phyloP scores from a whole-genome alignment of 2,113 vertebrate genomes.

The Podarcis muralis region DNA sequence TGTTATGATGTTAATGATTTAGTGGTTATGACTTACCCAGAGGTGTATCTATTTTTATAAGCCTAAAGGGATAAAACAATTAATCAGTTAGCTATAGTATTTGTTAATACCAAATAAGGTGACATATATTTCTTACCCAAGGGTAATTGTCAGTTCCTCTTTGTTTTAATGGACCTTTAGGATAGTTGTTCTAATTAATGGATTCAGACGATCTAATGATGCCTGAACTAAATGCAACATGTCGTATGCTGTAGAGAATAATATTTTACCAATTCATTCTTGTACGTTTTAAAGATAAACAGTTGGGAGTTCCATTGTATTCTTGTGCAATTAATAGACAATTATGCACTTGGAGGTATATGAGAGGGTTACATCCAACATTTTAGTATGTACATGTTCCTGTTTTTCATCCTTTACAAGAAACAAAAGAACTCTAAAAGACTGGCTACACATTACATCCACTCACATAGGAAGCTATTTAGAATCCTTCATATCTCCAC shows the following conservation, averaged over 20 bases:
- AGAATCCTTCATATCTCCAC: background rate
- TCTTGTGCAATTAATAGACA: background rate
- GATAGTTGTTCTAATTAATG: conserved; percentile 51
- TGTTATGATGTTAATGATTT: conserved; percentile 47
- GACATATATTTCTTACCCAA: conserved; percentile 47
- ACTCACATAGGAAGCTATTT: background rate
- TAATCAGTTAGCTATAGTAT: conserved; percentile 56
- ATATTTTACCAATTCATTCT: background rate
- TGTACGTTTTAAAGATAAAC: background rate
- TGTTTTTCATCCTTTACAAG: background rate
- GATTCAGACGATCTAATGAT: conserved; percentile 39
- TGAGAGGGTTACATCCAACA: background rate
- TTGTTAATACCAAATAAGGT: conserved; percentile 66
- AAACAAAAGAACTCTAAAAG: background rate
- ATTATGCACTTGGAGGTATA: background rate
- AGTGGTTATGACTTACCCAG: conserved; percentile 42
- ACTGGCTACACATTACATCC: background rate
- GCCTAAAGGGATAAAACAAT: conserved; percentile 52
- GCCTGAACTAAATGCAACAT: conserved; percentile 12
- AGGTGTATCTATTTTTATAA: conserved; percentile 36
- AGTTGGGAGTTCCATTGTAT: background rate
- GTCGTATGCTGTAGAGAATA: background rate
- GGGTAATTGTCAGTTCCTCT: conserved; percentile 39
- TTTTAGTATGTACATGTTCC: background rate
- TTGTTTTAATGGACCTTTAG: conserved; percentile 48